A percentile compares a stretch with the other conserved stretches of the same genome.
These are phyloP conservation scores for Blomia tropicalis DNA, from an alignment of 2,888 invertebrate genomes.

Conservation along the genomic window DNA sequence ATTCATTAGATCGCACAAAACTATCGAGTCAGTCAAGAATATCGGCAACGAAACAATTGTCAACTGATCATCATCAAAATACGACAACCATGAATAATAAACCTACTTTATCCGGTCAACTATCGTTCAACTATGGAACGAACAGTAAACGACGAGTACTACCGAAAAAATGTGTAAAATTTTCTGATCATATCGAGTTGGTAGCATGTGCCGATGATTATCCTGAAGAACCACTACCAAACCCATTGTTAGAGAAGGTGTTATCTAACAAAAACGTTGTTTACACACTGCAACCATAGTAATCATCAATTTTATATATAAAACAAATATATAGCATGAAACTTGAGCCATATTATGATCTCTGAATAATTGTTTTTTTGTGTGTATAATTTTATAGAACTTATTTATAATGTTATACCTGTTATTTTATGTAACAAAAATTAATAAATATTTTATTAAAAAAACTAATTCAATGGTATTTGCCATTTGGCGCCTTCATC, in stretches of 20 bases:
- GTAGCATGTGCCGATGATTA: conserved; percentile 74
- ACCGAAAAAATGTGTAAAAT: conserved; percentile 73
- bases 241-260: conserved; percentile 72
- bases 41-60: neutral
- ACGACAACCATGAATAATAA: conserved; percentile 6
- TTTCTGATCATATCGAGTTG: conserved; percentile 80
- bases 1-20: neutral
- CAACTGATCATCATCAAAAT: neutral
- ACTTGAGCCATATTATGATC: conserved; percentile 1
- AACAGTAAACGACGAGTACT: neutral
- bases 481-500: neutral
- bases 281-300: conserved; percentile 5
- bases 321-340: neutral
- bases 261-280: conserved; percentile 16
- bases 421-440: too few species aligned
- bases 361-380: neutral
- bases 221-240: conserved; percentile 66
- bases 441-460: neutral
- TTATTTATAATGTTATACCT: neutral
- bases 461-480: neutral
- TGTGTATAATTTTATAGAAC: neutral
- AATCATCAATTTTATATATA: too few species aligned
- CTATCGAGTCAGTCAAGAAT: neutral
- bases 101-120: neutral
- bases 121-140: neutral